These are phyloP conservation scores for Ramphastos sulfuratus DNA, from an alignment of 2,113 vertebrate species.

Conservation along the genomic window DNA sequence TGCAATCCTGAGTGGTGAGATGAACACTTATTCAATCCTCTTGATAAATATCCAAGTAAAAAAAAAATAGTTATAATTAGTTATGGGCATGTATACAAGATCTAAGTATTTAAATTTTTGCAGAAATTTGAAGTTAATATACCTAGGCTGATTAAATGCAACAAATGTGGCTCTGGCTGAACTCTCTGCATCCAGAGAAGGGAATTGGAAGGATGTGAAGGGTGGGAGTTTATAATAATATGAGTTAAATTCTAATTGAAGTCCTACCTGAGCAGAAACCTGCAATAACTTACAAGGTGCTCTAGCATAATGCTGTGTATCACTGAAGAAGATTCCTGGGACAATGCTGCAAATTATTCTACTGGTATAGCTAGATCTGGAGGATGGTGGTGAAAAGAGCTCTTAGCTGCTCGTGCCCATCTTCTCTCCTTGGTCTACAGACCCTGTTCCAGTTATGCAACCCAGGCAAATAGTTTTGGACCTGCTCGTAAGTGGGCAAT, in stretches of 20 bases:
- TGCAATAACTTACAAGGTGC: neutral
- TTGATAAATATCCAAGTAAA: conserved; percentile 17
- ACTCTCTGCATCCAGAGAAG: neutral
- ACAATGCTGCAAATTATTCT: neutral
- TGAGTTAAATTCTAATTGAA: conserved; percentile 3
- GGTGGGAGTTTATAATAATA: neutral
- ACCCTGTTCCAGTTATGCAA: neutral
- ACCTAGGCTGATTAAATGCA: neutral
- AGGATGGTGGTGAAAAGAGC: neutral
- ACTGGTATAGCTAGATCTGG: neutral
- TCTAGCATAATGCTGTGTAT: neutral
- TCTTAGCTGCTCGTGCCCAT: neutral
- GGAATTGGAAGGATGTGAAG: neutral
- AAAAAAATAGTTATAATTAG: neutral
- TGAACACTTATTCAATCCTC: conserved; percentile 1
- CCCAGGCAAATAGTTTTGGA: neutral
- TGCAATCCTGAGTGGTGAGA: neutral
- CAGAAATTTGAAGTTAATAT: conserved; percentile 26
- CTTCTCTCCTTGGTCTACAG: neutral
- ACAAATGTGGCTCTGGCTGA: neutral
- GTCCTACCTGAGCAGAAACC: neutral
- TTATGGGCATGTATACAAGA: neutral
- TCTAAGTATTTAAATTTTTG: neutral
- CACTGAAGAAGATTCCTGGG: neutral
- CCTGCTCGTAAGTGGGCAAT: neutral